Percentiles rank a stretch among this genome's conserved stretches.
These are phyloP conservation scores for Hyperoplus lanceolatus DNA, from an alignment of 2,797 vertebrate genomes.

Conservation along the genomic window DNA sequence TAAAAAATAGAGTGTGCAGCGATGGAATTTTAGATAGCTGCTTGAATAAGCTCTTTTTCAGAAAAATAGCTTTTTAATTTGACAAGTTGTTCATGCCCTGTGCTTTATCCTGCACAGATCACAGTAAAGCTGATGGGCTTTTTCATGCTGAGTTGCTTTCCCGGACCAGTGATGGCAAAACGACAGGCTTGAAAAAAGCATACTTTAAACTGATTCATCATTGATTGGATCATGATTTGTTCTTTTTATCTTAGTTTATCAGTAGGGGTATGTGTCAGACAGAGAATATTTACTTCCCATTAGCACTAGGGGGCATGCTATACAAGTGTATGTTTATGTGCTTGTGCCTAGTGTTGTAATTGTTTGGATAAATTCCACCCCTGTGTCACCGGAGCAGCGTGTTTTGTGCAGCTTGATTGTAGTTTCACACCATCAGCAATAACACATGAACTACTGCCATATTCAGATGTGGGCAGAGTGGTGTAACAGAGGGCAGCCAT, in stretches of 20 bases:
- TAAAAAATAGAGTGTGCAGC: background rate
- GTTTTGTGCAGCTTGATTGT: slow-evolving; percentile 79
- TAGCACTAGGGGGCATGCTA: slow-evolving; percentile 74
- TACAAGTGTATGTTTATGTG: slow-evolving; percentile 48
- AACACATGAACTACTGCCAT: slow-evolving; percentile 70
- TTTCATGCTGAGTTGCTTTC: background rate
- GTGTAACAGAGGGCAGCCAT: slow-evolving; percentile 52
- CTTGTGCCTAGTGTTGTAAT: slow-evolving; percentile 57
- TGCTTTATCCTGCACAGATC: background rate
- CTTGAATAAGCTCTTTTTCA: background rate
- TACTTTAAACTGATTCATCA: background rate
- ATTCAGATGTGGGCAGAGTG: slow-evolving; percentile 62
- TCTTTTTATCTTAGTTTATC: background rate
- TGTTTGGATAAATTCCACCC: slow-evolving; percentile 72
- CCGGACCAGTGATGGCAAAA: background rate
- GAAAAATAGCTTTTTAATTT: background rate
- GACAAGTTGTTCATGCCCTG: background rate
- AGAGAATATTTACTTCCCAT: slow-evolving; percentile 23
- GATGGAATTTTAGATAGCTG: background rate
- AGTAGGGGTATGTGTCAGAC: slow-evolving; percentile 7
- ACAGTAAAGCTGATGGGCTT: background rate
- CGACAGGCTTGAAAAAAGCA: background rate
- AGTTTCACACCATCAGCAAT: slow-evolving; percentile 83
- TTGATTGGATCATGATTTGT: background rate
- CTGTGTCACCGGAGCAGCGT: slow-evolving; percentile 66